Evolutionary conservation across 2,888 invertebrate species (phyloP).

Genomic region (Ceratothoa steindachneri): DNA sequence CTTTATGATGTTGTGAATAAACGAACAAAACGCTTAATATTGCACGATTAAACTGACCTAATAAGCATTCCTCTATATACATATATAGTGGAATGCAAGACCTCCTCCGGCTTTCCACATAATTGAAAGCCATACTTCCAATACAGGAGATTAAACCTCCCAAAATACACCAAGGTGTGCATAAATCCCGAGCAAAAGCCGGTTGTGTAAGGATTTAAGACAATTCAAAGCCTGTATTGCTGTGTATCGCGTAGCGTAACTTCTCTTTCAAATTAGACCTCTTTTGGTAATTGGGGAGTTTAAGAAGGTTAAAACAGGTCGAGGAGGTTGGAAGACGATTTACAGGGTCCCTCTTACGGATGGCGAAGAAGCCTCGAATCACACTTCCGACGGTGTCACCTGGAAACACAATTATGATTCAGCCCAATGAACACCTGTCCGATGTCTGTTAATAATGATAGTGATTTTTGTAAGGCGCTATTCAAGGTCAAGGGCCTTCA

Average conservation of each 20-base stretch:
- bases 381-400: slow-evolving; percentile 63
- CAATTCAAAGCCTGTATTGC: slow-evolving; percentile 98
- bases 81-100: too few relatives aligned
- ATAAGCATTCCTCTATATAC: too few relatives aligned
- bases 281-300: slow-evolving; percentile 96
- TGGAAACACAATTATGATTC: too few relatives aligned
- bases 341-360: slow-evolving; percentile 87
- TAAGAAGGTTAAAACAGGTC: slow-evolving; percentile 96
- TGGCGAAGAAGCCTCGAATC: slow-evolving; percentile 94
- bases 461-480: too few relatives aligned
- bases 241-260: slow-evolving; percentile 91
- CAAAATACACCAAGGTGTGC: background rate
- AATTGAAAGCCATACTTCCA: background rate
- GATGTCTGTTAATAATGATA: too few relatives aligned
- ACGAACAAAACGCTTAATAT: too few relatives aligned
- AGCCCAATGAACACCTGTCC: too few relatives aligned
- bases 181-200: background rate
- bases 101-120: too few relatives aligned
- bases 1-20: too few relatives aligned
- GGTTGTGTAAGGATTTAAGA: too few relatives aligned
- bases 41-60: too few relatives aligned
- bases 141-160: background rate
- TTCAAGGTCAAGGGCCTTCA: too few relatives aligned
- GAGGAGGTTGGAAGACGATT: slow-evolving; percentile 97
- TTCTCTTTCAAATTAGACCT: slow-evolving; percentile 92